Evolutionary conservation across 53 echinoderm and acorn worm genomes (phyloP).

Genomic region (Crossaster papposus): DNA sequence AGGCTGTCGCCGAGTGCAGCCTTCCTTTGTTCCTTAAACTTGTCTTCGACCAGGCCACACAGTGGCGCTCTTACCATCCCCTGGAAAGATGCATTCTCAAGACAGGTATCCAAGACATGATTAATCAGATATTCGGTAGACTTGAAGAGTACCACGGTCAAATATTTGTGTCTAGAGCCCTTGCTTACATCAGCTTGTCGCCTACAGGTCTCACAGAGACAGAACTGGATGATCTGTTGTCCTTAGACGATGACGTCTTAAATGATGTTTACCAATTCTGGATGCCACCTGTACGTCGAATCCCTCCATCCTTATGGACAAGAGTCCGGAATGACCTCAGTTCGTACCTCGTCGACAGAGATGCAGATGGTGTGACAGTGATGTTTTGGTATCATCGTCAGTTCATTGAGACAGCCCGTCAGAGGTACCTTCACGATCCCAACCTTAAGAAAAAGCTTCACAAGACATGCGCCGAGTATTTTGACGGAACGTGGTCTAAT

Average conservation of each 20-base stretch:
- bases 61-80: slow-evolving; percentile 57
- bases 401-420: slow-evolving; percentile 64
- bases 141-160: slow-evolving; percentile 62
- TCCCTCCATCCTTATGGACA: slow-evolving; percentile 67
- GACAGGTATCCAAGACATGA: slow-evolving; percentile 36
- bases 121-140: slow-evolving; percentile 39
- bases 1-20: slow-evolving; percentile 41
- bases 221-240: slow-evolving; percentile 60
- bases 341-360: slow-evolving; percentile 57
- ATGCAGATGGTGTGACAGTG: slow-evolving; percentile 62
- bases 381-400: slow-evolving; percentile 68
- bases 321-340: slow-evolving; percentile 57
- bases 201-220: slow-evolving; percentile 59
- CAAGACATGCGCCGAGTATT: slow-evolving; percentile 44
- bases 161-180: slow-evolving; percentile 54
- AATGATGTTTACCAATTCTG: slow-evolving; percentile 67
- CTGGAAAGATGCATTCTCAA: slow-evolving; percentile 42
- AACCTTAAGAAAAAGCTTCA: slow-evolving; percentile 31
- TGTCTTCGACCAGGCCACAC: slow-evolving; percentile 51
- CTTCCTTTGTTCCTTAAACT: slow-evolving; percentile 65
- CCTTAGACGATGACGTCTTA: slow-evolving; percentile 64
- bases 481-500: slow-evolving; percentile 46
- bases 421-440: slow-evolving; percentile 57
- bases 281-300: slow-evolving; percentile 60
- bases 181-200: slow-evolving; percentile 54